phyloP scores from a whole-genome alignment of 2,888 invertebrate genomes.

The Catonia carolina region DNA sequence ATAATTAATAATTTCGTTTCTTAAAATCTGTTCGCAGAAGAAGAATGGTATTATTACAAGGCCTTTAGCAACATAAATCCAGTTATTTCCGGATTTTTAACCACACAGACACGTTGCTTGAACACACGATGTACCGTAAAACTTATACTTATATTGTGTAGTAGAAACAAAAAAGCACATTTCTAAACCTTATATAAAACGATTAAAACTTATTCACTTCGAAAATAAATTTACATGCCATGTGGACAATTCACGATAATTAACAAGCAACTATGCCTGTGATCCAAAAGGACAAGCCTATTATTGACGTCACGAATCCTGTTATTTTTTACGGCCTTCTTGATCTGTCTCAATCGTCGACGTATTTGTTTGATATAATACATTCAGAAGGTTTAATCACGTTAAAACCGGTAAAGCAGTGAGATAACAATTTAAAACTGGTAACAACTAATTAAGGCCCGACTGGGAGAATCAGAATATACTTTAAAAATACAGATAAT shows the following conservation, averaged over 20 bases:
- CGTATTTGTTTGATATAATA: no score
- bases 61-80: constrained; percentile 26
- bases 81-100: constrained; percentile 32
- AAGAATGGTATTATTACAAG: constrained; percentile 21
- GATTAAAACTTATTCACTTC: constrained; percentile 15
- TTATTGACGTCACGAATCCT: constrained; percentile 29
- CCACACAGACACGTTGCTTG: constrained; percentile 28
- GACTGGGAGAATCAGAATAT: no score
- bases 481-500: no score
- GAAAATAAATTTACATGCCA: constrained; percentile 23
- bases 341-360: background rate
- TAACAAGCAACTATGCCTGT: constrained; percentile 20
- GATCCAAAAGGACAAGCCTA: constrained; percentile 27
- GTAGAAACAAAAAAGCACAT: constrained; percentile 23
- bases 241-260: constrained; percentile 24
- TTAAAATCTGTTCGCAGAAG: no score
- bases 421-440: no score
- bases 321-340: constrained; percentile 16
- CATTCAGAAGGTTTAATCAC: no score
- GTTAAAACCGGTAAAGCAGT: no score
- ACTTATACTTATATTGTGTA: constrained; percentile 21
- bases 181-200: constrained; percentile 12
- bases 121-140: background rate
- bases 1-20: no score
- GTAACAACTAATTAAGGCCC: no score